Percentiles rank a stretch among this genome's conserved stretches.
phyloP scores from a whole-genome alignment of 1,140 invertebrate genomes.

The Drosophila pruinosa region DNA sequence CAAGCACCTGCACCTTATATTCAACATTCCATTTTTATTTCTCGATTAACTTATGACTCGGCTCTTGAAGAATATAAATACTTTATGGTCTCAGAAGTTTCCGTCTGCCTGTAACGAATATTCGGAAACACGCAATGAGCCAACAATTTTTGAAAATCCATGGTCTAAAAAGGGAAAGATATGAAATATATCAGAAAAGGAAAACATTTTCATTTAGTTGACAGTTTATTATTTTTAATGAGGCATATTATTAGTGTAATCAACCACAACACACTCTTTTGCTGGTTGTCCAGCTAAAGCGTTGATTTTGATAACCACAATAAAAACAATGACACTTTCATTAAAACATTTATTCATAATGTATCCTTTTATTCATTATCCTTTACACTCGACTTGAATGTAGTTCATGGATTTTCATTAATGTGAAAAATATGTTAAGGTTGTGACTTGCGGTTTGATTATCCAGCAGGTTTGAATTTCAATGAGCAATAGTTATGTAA shows the following conservation, averaged over 20 bases:
- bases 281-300: constrained; percentile 6
- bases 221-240: constrained; percentile 81
- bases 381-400: constrained; percentile 8
- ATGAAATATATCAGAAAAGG: not conserved
- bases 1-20: too few relatives aligned
- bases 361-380: constrained; percentile 5
- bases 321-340: constrained; percentile 52
- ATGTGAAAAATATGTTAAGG: constrained; percentile 25
- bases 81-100: too few relatives aligned
- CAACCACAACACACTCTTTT: constrained; percentile 38
- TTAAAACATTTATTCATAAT: constrained; percentile 30
- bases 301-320: constrained; percentile 66
- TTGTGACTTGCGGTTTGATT: not conserved
- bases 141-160: too few relatives aligned
- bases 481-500: too few relatives aligned
- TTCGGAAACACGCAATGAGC: too few relatives aligned
- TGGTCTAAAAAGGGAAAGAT: too few relatives aligned
- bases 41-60: too few relatives aligned
- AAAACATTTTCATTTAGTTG: constrained; percentile 66
- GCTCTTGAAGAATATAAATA: too few relatives aligned
- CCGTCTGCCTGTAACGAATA: too few relatives aligned
- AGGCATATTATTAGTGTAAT: constrained; percentile 70
- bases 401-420: constrained; percentile 22
- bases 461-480: not conserved
- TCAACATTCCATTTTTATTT: too few relatives aligned